A percentile compares a stretch with the other conserved stretches of the same genome.
These are phyloP conservation scores for Malurus leucopterus DNA, from an alignment of 2,797 vertebrate species.

Conservation along the genomic window DNA sequence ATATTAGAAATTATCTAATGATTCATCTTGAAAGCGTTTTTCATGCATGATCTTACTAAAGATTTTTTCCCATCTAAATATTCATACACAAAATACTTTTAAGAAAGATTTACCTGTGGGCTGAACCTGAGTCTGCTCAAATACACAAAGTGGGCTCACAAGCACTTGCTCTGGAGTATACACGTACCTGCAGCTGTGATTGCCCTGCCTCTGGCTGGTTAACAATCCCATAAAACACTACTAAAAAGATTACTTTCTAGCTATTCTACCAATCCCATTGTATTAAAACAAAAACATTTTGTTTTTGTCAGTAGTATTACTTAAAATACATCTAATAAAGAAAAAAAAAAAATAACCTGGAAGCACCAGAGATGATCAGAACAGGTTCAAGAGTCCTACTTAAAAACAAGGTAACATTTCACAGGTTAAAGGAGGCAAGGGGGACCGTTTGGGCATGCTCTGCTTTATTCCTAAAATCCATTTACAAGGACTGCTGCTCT, in stretches of 20 bases:
- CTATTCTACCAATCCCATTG: not conserved
- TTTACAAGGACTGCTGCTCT: not conserved
- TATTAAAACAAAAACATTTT: not conserved
- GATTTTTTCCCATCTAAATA: not conserved
- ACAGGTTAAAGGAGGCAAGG: not conserved
- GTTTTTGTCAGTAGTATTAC: not conserved
- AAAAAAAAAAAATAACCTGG: not conserved
- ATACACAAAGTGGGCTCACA: not conserved
- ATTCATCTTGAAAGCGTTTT: conserved; percentile 19
- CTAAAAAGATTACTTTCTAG: not conserved
- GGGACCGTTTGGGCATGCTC: not conserved
- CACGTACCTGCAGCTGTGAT: accelerated
- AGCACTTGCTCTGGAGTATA: accelerated
- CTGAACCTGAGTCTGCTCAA: not conserved
- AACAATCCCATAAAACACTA: not conserved
- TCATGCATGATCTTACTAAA: not conserved
- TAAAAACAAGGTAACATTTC: not conserved
- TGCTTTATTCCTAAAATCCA: not conserved
- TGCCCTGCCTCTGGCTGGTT: not conserved
- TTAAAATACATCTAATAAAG: not conserved
- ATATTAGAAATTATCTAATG: not conserved
- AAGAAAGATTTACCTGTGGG: not conserved
- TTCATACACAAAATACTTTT: not conserved
- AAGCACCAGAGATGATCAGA: not conserved
- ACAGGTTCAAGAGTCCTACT: not conserved